Percentiles rank a stretch among this genome's conserved stretches.
These are phyloP conservation scores for Solea solea DNA, from an alignment of 2,113 vertebrate species.

Conservation along the genomic window DNA sequence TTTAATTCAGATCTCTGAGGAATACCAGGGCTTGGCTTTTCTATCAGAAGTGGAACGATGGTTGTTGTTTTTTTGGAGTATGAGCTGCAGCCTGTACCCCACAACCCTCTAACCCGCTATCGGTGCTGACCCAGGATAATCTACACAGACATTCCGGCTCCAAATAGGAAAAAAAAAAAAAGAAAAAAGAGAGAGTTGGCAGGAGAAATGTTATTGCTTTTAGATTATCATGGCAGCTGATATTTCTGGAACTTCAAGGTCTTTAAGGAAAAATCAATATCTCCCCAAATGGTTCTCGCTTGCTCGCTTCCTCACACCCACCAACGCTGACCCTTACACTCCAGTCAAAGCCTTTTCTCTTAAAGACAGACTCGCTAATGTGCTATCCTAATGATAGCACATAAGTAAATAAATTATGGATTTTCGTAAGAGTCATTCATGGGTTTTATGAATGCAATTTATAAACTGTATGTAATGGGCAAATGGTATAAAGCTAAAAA, in stretches of 20 bases:
- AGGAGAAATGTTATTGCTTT: conserved; percentile 38
- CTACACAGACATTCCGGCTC: conserved; percentile 37
- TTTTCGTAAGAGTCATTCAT: neutral
- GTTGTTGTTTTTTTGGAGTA: conserved; percentile 24
- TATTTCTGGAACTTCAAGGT: conserved; percentile 43
- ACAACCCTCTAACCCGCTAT: conserved; percentile 8
- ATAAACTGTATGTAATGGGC: no score
- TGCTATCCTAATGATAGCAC: conserved; percentile 3
- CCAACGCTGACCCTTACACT: neutral
- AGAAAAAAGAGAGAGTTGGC: conserved; percentile 16
- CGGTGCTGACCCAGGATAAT: conserved; percentile 36
- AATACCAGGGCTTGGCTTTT: conserved; percentile 27
- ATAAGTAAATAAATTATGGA: neutral
- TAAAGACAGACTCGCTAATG: neutral
- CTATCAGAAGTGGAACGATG: conserved; percentile 27
- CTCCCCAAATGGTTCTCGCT: conserved; percentile 13
- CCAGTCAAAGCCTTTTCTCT: neutral
- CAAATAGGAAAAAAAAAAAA: conserved; percentile 4
- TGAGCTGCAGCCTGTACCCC: neutral
- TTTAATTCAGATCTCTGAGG: conserved; percentile 23
- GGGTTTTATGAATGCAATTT: no score
- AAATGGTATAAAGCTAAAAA: no score
- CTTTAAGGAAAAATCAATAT: conserved; percentile 42
- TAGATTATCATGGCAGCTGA: conserved; percentile 45
- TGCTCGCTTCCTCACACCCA: neutral